Percentiles rank a stretch among this genome's conserved stretches.
phyloP scores from a whole-genome alignment of 2,113 vertebrate species.

The Anarrhichthys ocellatus region DNA sequence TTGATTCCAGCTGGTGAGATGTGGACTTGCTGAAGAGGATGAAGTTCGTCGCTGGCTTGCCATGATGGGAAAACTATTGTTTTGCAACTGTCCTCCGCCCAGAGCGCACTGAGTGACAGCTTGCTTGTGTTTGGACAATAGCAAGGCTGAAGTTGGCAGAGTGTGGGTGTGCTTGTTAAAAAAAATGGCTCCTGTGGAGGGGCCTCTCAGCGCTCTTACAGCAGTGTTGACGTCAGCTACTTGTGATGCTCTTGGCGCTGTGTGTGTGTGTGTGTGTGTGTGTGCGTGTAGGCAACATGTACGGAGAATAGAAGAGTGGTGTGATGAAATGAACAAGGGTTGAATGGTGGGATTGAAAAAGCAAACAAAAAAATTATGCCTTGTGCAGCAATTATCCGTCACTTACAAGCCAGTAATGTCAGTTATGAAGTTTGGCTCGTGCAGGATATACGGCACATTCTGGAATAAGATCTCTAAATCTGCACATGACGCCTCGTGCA shows the following conservation, averaged over 20 bases:
- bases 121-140: slow-evolving; percentile 71
- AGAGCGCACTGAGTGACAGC: slow-evolving; percentile 55
- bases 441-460: slow-evolving; percentile 3
- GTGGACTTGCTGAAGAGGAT: slow-evolving; percentile 46
- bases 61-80: slow-evolving; percentile 54
- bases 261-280: slow-evolving; percentile 40
- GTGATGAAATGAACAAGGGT: slow-evolving; percentile 24
- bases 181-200: slow-evolving; percentile 64
- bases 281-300: slow-evolving; percentile 41
- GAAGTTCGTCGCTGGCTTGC: slow-evolving; percentile 29
- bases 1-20: slow-evolving; percentile 60
- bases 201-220: slow-evolving; percentile 66
- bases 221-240: slow-evolving; percentile 72
- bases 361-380: slow-evolving; percentile 31
- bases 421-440: not conserved
- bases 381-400: not conserved
- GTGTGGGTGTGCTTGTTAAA: slow-evolving; percentile 78
- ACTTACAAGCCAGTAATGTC: not conserved
- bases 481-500: not conserved
- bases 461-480: not conserved
- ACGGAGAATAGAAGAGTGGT: slow-evolving; percentile 14
- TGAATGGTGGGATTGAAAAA: slow-evolving; percentile 32
- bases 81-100: slow-evolving; percentile 54
- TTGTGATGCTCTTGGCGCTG: slow-evolving; percentile 65
- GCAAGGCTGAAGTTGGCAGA: slow-evolving; percentile 70